These are phyloP conservation scores for Sula dactylatra DNA, from an alignment of 2,113 vertebrate species.

Conservation along the genomic window DNA sequence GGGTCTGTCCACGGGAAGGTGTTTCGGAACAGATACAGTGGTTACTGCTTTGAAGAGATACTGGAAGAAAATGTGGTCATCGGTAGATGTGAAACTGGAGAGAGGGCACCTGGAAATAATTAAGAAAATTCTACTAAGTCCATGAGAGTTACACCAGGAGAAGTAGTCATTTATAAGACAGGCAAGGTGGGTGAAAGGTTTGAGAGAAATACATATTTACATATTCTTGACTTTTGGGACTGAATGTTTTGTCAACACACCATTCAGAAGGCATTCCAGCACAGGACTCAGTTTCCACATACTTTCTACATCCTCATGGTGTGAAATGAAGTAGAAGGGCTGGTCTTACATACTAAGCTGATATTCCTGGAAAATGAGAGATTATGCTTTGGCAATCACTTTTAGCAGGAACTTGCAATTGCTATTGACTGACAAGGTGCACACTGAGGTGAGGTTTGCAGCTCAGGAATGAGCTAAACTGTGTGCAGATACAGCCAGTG, in stretches of 20 bases:
- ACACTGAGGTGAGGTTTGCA: not conserved
- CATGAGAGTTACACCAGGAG: not conserved
- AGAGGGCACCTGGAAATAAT: not conserved
- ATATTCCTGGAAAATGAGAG: not conserved
- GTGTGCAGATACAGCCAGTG: not conserved
- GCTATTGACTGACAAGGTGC: fast-evolving
- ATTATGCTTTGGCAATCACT: not conserved
- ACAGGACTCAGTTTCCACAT: not conserved
- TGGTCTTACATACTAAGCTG: not conserved
- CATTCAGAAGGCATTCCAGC: not conserved
- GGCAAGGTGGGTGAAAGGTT: not conserved
- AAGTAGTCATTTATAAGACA: not conserved
- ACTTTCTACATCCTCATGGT: fast-evolving
- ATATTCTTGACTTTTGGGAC: not conserved
- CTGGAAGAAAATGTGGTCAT: not conserved
- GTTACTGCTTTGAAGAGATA: not conserved
- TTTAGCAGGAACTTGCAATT: not conserved
- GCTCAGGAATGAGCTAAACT: not conserved
- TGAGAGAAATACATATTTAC: not conserved
- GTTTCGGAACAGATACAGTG: not conserved
- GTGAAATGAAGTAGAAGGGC: not conserved
- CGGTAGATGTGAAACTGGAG: not conserved
- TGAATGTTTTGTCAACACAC: not conserved
- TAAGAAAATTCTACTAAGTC: not conserved
- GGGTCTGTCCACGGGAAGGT: not conserved